Evolutionary conservation across 2,888 invertebrate species (phyloP).

Genomic region (Plagodis dolabraria): DNA sequence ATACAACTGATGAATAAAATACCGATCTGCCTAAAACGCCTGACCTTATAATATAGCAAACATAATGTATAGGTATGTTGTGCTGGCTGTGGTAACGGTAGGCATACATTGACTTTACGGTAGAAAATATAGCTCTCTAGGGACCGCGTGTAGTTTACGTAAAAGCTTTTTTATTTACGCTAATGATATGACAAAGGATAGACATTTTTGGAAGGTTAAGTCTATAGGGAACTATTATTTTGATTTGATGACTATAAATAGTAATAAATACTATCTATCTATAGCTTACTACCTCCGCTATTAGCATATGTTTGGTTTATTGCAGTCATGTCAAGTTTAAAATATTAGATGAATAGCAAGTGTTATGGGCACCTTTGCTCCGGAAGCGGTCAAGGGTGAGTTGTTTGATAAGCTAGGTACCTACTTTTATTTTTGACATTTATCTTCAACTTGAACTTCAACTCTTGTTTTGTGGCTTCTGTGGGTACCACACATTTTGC

Average conservation of each 20-base stretch:
- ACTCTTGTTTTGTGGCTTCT: too few species aligned
- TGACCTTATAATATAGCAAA: slow-evolving; percentile 32
- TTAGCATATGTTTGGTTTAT: too few species aligned
- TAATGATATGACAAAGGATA: slow-evolving; percentile 23
- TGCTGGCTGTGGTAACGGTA: neutral
- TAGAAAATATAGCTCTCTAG: slow-evolving; percentile 7
- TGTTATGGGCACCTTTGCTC: too few species aligned
- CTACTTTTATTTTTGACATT: too few species aligned
- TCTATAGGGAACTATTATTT: slow-evolving; percentile 12
- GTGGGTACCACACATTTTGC: too few species aligned
- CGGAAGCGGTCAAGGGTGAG: too few species aligned
- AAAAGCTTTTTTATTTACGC: slow-evolving; percentile 17
- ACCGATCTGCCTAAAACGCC: slow-evolving; percentile 7
- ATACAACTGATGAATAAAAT: neutral
- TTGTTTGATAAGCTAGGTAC: too few species aligned
- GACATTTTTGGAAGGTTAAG: slow-evolving; percentile 14
- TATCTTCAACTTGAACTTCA: too few species aligned
- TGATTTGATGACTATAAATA: slow-evolving; percentile 23
- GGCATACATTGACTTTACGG: neutral
- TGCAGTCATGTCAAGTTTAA: too few species aligned
- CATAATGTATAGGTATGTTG: neutral
- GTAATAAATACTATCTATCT: too few species aligned
- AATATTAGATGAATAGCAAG: too few species aligned
- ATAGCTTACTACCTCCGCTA: too few species aligned
- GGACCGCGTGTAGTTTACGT: slow-evolving; percentile 9